These are phyloP conservation scores for Amphiprion percula DNA, from an alignment of 2,113 vertebrate genomes.

Conservation along the genomic window DNA sequence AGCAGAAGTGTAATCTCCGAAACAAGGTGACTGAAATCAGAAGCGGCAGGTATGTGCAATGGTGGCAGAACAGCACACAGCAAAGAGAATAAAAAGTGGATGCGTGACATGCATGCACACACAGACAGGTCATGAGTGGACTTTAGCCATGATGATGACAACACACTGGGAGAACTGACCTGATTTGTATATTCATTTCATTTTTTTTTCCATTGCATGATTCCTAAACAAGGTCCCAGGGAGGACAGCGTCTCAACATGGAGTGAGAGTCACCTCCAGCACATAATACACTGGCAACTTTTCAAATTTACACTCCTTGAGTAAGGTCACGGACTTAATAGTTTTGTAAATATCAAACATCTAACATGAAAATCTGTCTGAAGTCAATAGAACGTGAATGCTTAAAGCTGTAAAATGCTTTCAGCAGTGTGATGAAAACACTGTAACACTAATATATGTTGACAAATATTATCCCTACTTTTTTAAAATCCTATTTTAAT, in stretches of 20 bases:
- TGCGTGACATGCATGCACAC: neutral
- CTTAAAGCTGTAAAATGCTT: neutral
- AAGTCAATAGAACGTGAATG: neutral
- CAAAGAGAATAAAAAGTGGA: conserved; percentile 5
- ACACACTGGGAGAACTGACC: neutral
- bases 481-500: neutral
- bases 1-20: conserved; percentile 58
- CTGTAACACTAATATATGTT: neutral
- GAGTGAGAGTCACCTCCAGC: conserved; percentile 10
- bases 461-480: neutral
- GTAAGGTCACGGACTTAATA: neutral
- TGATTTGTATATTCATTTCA: neutral
- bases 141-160: neutral
- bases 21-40: conserved; percentile 40
- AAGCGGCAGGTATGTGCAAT: conserved; percentile 42
- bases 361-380: neutral
- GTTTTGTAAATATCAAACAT: conserved; percentile 10
- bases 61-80: conserved; percentile 13
- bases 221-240: conserved; percentile 1
- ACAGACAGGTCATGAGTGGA: conserved; percentile 2
- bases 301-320: neutral
- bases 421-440: neutral
- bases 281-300: conserved; percentile 17
- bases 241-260: conserved; percentile 4
- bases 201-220: conserved; percentile 18